These are phyloP conservation scores for Mimumesa dahlbomi DNA, from an alignment of 2,888 invertebrate genomes.

Conservation along the genomic window DNA sequence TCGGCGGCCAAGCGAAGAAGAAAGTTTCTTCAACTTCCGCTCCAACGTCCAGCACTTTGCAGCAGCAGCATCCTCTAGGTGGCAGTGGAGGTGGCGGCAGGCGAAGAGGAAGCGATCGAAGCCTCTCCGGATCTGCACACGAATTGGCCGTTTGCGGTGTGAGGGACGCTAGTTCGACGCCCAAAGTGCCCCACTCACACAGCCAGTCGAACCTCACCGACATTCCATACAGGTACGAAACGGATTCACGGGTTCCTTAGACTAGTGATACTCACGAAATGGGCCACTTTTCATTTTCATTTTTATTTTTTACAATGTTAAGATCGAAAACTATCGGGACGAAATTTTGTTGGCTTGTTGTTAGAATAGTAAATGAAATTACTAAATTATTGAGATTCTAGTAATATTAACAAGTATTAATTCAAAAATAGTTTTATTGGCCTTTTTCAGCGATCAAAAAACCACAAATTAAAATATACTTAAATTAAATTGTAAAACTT, in stretches of 20 bases:
- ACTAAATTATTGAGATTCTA: no score
- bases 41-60: slow-evolving; percentile 81
- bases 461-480: no score
- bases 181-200: slow-evolving; percentile 90
- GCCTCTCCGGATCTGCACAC: slow-evolving; percentile 91
- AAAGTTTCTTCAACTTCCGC: slow-evolving; percentile 85
- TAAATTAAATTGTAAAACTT: no score
- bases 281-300: no score
- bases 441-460: no score
- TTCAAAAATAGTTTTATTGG: no score
- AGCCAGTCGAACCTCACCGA: slow-evolving; percentile 95
- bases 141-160: slow-evolving; percentile 89
- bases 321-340: no score
- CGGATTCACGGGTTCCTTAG: no score
- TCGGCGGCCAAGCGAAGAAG: slow-evolving; percentile 93
- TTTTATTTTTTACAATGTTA: no score
- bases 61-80: slow-evolving; percentile 73
- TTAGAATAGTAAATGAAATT: no score
- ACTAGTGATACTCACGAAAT: neutral
- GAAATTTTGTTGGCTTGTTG: no score
- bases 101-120: slow-evolving; percentile 91
- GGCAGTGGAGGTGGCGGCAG: slow-evolving; percentile 79
- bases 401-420: no score
- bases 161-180: slow-evolving; percentile 81
- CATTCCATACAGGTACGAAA: slow-evolving; percentile 90